Conservation (phyloP, 2,888 invertebrate species). For the Eilema griseolum region DNA sequence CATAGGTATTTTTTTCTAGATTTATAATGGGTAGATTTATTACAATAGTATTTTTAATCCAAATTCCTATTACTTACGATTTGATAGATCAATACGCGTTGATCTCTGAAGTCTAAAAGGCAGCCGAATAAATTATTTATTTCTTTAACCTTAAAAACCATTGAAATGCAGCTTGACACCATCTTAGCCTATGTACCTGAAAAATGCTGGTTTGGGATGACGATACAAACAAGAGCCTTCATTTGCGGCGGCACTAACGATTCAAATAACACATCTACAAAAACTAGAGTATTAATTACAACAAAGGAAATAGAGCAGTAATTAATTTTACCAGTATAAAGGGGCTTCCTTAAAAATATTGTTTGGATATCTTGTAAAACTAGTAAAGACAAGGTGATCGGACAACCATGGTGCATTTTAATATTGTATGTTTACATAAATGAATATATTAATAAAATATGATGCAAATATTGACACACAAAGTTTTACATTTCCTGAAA, state of each 20-base stretch:
- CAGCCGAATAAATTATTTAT: too few species aligned
- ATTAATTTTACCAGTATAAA: not conserved
- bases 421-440: not conserved
- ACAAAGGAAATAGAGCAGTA: not conserved
- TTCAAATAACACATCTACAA: not conserved
- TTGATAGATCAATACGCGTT: too few species aligned
- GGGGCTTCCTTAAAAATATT: not conserved
- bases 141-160: not conserved
- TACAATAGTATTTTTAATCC: too few species aligned
- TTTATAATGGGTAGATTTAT: not conserved
- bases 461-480: not conserved
- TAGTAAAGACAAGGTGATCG: not conserved
- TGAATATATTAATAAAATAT: conserved; percentile 1
- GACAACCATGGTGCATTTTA: not conserved
- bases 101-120: too few species aligned
- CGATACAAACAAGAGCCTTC: not conserved
- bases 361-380: not conserved
- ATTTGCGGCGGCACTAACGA: not conserved
- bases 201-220: too few species aligned
- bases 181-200: not conserved
- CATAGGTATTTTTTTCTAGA: not conserved
- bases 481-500: not conserved
- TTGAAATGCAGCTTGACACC: not conserved
- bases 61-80: too few species aligned
- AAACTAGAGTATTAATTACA: not conserved